Percentiles rank a stretch among this genome's conserved stretches.
Conservation (phyloP, 2,113 vertebrate genomes). For the Carettochelys insculpta region DNA sequence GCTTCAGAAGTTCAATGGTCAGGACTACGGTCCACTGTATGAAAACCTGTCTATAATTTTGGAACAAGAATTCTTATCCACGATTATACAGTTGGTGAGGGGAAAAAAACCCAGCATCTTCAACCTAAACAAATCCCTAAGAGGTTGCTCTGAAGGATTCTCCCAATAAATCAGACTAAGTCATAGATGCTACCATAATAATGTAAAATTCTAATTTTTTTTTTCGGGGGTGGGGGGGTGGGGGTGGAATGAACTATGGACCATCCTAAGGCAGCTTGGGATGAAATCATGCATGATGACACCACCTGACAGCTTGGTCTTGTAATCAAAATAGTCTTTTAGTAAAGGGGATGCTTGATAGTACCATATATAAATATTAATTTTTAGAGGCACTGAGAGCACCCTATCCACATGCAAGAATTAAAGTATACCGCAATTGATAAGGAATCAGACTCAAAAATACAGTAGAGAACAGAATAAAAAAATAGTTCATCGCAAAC, state of each 20-base stretch:
- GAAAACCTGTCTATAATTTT: neutral
- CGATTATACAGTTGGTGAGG: constrained; percentile 17
- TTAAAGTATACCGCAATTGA: constrained; percentile 25
- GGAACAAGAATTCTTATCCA: neutral
- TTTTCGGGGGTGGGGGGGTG: no score
- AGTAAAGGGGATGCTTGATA: neutral
- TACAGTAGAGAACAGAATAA: neutral
- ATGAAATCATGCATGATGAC: neutral
- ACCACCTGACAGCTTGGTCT: constrained; percentile 43
- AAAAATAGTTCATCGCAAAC: constrained; percentile 12
- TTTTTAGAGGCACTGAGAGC: neutral
- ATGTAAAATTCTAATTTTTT: neutral
- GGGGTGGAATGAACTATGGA: no score
- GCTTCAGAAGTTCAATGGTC: constrained; percentile 2
- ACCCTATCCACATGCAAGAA: neutral
- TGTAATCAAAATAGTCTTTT: neutral
- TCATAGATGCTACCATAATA: no score
- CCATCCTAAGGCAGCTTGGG: constrained; percentile 1
- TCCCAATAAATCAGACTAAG: constrained; percentile 1
- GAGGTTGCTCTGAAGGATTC: constrained; percentile 1
- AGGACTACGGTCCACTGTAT: neutral
- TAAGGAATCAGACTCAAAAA: constrained; percentile 6
- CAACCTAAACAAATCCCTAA: constrained; percentile 24
- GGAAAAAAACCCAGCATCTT: neutral
- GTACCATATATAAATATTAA: neutral